Evolutionary conservation across 1,140 invertebrate genomes (phyloP).

Genomic region (Steinernema khuongi): DNA sequence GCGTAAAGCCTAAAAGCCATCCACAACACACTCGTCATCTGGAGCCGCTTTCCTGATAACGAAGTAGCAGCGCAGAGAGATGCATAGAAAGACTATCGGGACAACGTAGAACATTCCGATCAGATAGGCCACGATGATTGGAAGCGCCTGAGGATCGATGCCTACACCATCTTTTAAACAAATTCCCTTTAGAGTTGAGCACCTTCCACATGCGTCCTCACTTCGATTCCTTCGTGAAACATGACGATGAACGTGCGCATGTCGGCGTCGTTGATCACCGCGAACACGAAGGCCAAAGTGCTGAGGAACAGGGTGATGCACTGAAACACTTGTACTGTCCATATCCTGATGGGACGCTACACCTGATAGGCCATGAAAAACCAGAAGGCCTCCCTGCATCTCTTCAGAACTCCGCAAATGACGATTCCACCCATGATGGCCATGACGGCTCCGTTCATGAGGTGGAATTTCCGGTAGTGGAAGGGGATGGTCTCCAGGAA

Average conservation of each 20-base stretch:
- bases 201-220: neutral
- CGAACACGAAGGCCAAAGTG: neutral
- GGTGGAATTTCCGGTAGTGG: slow-evolving; percentile 1
- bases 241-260: neutral
- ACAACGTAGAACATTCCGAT: neutral
- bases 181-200: neutral
- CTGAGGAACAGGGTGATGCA: neutral
- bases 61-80: neutral
- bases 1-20: no score
- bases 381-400: neutral
- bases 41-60: neutral
- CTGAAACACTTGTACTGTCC: neutral
- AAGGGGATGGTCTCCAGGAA: neutral
- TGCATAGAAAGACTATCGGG: neutral
- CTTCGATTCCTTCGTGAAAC: neutral
- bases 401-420: neutral
- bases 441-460: neutral
- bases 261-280: neutral
- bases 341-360: neutral
- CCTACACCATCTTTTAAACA: neutral
- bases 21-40: no score
- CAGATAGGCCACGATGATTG: neutral
- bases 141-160: neutral
- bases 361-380: neutral
- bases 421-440: neutral